Conservation (phyloP, 2,113 vertebrate species). For the Salminus brasiliensis region DNA sequence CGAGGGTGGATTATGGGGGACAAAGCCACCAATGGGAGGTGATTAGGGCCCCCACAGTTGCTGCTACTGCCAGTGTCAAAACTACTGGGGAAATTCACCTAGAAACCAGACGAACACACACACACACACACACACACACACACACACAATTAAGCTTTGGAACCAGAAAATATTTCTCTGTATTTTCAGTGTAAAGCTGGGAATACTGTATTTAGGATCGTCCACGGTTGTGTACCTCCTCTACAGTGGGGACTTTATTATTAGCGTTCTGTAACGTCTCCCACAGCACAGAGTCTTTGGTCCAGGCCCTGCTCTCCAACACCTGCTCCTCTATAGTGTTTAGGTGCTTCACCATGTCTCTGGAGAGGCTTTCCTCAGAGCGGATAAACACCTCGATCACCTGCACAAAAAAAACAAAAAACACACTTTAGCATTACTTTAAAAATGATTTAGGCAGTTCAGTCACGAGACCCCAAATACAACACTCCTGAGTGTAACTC, state of each 20-base stretch:
- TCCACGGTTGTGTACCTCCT: constrained; percentile 91
- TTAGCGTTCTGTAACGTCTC: constrained; percentile 78
- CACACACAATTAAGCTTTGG: neutral
- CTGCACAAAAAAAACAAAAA: constrained; percentile 62
- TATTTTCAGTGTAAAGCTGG: too few species aligned
- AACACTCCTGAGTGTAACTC: too few species aligned
- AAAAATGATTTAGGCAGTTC: too few species aligned
- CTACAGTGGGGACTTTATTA: constrained; percentile 88
- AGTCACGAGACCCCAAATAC: too few species aligned
- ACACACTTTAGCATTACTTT: neutral
- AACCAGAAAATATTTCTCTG: too few species aligned
- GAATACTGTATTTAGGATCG: too few species aligned
- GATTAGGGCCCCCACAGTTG: constrained; percentile 66
- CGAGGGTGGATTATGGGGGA: constrained; percentile 96
- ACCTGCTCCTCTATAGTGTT: constrained; percentile 96
- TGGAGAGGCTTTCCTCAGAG: constrained; percentile 92
- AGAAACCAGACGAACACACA: too few species aligned
- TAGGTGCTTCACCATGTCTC: constrained; percentile 97
- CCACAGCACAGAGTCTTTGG: constrained; percentile 85
- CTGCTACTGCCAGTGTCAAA: constrained; percentile 84
- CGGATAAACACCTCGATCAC: constrained; percentile 98
- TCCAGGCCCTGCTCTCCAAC: constrained; percentile 91
- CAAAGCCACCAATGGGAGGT: constrained; percentile 88
- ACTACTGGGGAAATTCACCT: constrained; percentile 94
- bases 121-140: neutral